A percentile compares a stretch with the other conserved stretches of the same genome.
Conservation (phyloP, 1,140 invertebrate genomes). For the Ladona fulva region DNA sequence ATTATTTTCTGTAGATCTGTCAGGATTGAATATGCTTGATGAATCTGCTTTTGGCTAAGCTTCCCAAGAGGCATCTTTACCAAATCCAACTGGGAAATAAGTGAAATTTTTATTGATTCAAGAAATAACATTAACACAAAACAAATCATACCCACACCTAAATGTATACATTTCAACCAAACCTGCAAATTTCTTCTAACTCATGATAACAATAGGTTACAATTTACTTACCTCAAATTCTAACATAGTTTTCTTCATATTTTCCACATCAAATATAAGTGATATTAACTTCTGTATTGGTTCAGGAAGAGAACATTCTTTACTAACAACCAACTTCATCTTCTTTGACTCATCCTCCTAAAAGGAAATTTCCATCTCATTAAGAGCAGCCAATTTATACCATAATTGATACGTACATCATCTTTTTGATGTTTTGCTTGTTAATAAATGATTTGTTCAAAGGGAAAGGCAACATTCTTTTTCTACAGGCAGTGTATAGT, state of each 20-base stretch:
- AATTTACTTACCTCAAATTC: slow-evolving; percentile 76
- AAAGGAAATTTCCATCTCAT: too few relatives aligned
- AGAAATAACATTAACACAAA: not conserved
- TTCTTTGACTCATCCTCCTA: slow-evolving; percentile 32
- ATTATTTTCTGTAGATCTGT: slow-evolving; percentile 64
- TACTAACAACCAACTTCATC: slow-evolving; percentile 31
- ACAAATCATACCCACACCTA: not conserved
- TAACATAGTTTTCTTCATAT: slow-evolving; percentile 85
- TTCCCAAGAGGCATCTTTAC: slow-evolving; percentile 98
- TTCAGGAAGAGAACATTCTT: slow-evolving; percentile 58
- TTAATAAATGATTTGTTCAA: too few relatives aligned
- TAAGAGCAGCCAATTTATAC: too few relatives aligned
- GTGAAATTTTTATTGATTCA: slow-evolving; percentile 12
- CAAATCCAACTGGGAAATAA: slow-evolving; percentile 64
- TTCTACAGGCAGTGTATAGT: too few relatives aligned
- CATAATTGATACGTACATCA: too few relatives aligned
- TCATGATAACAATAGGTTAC: slow-evolving; percentile 7
- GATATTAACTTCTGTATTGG: slow-evolving; percentile 75
- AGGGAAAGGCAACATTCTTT: too few relatives aligned
- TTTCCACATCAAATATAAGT: slow-evolving; percentile 83
- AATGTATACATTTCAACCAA: not conserved
- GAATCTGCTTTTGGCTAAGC: slow-evolving; percentile 83
- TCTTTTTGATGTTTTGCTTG: too few relatives aligned
- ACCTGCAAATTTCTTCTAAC: too few relatives aligned
- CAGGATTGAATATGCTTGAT: slow-evolving; percentile 73